Evolutionary conservation across 2,888 invertebrate species (phyloP).

Genomic region (Hypomecis punctinalis): DNA sequence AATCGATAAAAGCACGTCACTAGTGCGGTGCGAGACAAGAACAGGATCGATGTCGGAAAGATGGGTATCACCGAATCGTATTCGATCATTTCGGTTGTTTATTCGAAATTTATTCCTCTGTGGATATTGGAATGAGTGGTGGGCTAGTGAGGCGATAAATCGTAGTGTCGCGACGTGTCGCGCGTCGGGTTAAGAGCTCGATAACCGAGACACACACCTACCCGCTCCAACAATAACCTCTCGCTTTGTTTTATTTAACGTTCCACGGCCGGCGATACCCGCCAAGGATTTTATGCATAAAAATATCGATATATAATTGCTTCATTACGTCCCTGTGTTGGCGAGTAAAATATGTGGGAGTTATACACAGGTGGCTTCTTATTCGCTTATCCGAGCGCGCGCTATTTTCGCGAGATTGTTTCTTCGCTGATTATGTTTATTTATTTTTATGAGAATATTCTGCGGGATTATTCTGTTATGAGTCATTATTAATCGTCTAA

Average conservation of each 20-base stretch:
- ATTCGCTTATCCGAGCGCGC: slow-evolving; percentile 39
- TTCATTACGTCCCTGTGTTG: slow-evolving; percentile 85
- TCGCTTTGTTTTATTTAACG: slow-evolving; percentile 81
- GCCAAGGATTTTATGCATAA: slow-evolving; percentile 84
- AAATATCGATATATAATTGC: slow-evolving; percentile 86
- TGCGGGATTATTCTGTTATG: slow-evolving; percentile 19
- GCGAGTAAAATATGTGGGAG: slow-evolving; percentile 85
- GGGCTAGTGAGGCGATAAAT: slow-evolving; percentile 83
- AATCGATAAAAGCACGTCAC: slow-evolving; percentile 28
- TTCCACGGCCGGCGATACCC: slow-evolving; percentile 74
- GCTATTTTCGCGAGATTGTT: slow-evolving; percentile 48
- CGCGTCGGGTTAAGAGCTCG: slow-evolving; percentile 84
- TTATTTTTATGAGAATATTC: slow-evolving; percentile 40
- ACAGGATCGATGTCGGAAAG: slow-evolving; percentile 36
- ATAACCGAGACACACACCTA: slow-evolving; percentile 83
- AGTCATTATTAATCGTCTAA: slow-evolving; percentile 40
- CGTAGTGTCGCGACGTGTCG: slow-evolving; percentile 81
- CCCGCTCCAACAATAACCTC: slow-evolving; percentile 82
- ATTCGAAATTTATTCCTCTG: slow-evolving; percentile 76
- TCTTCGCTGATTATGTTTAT: slow-evolving; percentile 49
- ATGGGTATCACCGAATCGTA: slow-evolving; percentile 48
- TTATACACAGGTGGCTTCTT: slow-evolving; percentile 72
- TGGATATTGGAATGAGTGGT: slow-evolving; percentile 82
- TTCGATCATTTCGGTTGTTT: slow-evolving; percentile 75
- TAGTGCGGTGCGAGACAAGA: slow-evolving; percentile 24